Conservation (phyloP, 2,113 vertebrate species). For the Microtus montanus region DNA sequence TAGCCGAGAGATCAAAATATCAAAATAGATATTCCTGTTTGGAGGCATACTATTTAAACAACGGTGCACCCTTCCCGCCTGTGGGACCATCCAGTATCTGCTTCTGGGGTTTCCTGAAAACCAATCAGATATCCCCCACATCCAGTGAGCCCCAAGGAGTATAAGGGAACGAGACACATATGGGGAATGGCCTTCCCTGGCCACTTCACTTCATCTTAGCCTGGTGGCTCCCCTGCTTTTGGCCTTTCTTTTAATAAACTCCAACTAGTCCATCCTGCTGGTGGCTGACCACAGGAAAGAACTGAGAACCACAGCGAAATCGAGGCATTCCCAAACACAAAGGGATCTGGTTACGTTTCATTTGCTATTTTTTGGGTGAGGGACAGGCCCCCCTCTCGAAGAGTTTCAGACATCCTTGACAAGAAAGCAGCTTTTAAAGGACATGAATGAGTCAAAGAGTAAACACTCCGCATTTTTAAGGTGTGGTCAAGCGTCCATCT, state of each 20-base stretch:
- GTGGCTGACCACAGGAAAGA: slow-evolving; percentile 73
- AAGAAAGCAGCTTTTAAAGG: slow-evolving; percentile 24
- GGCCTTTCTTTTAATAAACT: slow-evolving; percentile 77
- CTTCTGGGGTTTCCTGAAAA: slow-evolving; percentile 79
- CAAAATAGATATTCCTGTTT: slow-evolving; percentile 80
- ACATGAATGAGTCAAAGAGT: not conserved
- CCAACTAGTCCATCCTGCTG: slow-evolving; percentile 68
- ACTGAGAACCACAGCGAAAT: slow-evolving; percentile 71
- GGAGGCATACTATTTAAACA: slow-evolving; percentile 83
- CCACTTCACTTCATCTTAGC: slow-evolving; percentile 75
- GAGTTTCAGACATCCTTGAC: not conserved
- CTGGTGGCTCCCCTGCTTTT: slow-evolving; percentile 66
- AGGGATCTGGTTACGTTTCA: not conserved
- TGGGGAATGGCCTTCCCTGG: slow-evolving; percentile 76
- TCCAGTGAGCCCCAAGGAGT: slow-evolving; percentile 75
- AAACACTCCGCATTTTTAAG: not conserved
- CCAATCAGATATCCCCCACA: slow-evolving; percentile 74
- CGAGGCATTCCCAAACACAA: not conserved
- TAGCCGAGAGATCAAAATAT: slow-evolving; percentile 79
- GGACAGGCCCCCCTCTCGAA: not conserved
- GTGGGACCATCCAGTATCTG: slow-evolving; percentile 66
- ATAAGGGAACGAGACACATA: slow-evolving; percentile 73
- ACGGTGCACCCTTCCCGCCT: slow-evolving; percentile 71
- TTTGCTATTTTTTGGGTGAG: slow-evolving; percentile 7
- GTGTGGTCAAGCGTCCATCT: not conserved